Evolutionary conservation across 2,888 invertebrate species (phyloP).

Genomic region (Schizaphis graminum): DNA sequence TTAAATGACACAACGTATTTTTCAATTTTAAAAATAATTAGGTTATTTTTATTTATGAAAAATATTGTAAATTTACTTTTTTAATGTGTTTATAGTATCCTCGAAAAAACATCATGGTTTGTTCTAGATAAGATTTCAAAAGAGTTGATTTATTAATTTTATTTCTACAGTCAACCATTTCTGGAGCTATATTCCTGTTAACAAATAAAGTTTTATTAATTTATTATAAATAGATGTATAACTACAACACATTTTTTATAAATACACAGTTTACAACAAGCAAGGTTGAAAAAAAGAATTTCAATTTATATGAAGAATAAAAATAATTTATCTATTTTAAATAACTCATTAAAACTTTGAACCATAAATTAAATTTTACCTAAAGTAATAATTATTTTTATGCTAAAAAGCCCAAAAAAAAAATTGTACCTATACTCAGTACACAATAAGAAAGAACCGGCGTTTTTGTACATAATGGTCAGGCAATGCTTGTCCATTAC

Average conservation of each 20-base stretch:
- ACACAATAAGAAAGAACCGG: too few relatives aligned
- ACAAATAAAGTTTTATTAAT: not conserved
- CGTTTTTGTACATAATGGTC: too few relatives aligned
- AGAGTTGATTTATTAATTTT: constrained; percentile 60
- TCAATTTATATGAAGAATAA: not conserved
- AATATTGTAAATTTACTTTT: constrained; percentile 37
- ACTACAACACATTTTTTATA: not conserved
- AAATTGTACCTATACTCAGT: too few relatives aligned
- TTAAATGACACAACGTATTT: not conserved
- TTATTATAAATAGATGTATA: not conserved
- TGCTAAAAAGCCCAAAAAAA: not conserved
- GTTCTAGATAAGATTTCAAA: constrained; percentile 47
- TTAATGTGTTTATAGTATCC: not conserved
- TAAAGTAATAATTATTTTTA: not conserved
- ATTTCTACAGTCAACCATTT: constrained; percentile 62
- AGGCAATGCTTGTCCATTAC: too few relatives aligned
- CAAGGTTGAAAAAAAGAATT: not conserved
- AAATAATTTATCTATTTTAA: not conserved
- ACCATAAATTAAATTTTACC: not conserved
- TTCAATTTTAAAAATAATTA: not conserved
- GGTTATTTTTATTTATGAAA: not conserved
- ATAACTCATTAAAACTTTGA: not conserved
- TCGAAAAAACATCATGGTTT: constrained; percentile 36
- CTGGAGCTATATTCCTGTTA: constrained; percentile 52
- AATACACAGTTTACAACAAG: not conserved